phyloP scores from a whole-genome alignment of 2,888 invertebrate species.

The Dermolepida albohirtum region DNA sequence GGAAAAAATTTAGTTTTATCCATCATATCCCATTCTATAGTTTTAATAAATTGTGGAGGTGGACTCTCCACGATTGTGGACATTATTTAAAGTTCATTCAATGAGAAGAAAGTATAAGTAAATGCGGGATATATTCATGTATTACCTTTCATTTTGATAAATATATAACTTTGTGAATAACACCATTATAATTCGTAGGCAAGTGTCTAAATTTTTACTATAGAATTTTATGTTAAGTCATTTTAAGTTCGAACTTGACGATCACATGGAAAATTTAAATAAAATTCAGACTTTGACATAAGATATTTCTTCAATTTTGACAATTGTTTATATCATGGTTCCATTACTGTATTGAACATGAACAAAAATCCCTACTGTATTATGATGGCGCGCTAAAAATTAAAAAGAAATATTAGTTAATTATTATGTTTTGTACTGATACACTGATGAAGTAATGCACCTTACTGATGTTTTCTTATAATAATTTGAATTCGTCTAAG shows the following conservation, averaged over 20 bases:
- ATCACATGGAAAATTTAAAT: slow-evolving; percentile 38
- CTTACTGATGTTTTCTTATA: too few species aligned
- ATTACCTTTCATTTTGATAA: slow-evolving; percentile 24
- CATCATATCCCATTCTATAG: slow-evolving; percentile 99
- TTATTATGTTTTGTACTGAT: too few species aligned
- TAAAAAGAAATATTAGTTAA: too few species aligned
- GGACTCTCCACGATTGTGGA: slow-evolving; percentile 70
- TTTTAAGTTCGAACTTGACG: slow-evolving; percentile 5
- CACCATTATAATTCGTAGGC: slow-evolving; percentile 29
- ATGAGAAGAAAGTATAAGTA: slow-evolving; percentile 12
- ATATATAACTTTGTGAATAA: slow-evolving; percentile 27
- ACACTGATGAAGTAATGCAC: too few species aligned
- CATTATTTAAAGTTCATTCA: slow-evolving; percentile 41
- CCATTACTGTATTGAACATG: too few species aligned
- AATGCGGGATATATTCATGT: slow-evolving; percentile 3
- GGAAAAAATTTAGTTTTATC: slow-evolving; percentile 95
- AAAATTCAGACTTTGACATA: slow-evolving; percentile 41
- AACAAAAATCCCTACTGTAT: too few species aligned
- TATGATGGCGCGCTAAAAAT: too few species aligned
- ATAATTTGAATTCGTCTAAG: too few species aligned
- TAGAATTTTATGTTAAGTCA: slow-evolving; percentile 31
- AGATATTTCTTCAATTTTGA: slow-evolving; percentile 29
- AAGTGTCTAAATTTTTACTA: slow-evolving; percentile 1
- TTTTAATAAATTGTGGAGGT: slow-evolving; percentile 75
- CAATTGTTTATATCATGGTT: slow-evolving; percentile 24